Evolutionary conservation across 2,888 invertebrate genomes (phyloP).

Genomic region (Neoitamus cyanurus): DNA sequence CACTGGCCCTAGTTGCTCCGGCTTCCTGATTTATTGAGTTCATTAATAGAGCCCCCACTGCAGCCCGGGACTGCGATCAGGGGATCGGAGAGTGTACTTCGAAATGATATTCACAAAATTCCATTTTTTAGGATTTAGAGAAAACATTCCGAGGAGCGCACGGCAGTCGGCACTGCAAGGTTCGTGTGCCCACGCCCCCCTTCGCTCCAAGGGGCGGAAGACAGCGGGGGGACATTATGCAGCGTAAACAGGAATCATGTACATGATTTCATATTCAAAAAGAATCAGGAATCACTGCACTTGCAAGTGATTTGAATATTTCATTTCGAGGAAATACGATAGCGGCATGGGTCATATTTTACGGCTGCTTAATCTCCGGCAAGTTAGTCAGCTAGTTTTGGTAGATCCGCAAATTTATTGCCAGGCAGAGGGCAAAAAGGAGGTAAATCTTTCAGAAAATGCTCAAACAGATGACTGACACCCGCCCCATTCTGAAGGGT

Average conservation of each 20-base stretch:
- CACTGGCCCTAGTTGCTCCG: not conserved
- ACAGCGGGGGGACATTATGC: not conserved
- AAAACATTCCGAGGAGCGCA: not conserved
- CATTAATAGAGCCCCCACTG: not conserved
- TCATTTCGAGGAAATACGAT: not conserved
- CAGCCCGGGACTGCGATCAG: not conserved
- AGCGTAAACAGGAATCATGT: not conserved
- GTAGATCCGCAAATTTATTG: not conserved
- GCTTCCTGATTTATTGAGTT: not conserved
- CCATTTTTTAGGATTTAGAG: not conserved
- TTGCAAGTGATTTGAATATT: not conserved
- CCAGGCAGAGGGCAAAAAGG: not conserved
- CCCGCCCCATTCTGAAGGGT: not conserved
- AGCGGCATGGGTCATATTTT: not conserved
- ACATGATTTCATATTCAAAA: constrained; percentile 1
- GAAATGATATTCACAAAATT: not conserved
- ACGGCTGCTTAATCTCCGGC: not conserved
- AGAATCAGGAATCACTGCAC: constrained; percentile 1
- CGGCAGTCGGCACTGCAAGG: not conserved
- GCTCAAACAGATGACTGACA: not conserved
- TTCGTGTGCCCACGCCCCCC: not conserved
- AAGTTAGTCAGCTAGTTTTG: not conserved
- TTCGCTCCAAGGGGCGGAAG: not conserved
- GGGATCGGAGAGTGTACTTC: not conserved
- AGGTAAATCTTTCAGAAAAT: not conserved